These are phyloP conservation scores for Drosophila merina DNA, from an alignment of 2,888 invertebrate genomes.

Conservation along the genomic window DNA sequence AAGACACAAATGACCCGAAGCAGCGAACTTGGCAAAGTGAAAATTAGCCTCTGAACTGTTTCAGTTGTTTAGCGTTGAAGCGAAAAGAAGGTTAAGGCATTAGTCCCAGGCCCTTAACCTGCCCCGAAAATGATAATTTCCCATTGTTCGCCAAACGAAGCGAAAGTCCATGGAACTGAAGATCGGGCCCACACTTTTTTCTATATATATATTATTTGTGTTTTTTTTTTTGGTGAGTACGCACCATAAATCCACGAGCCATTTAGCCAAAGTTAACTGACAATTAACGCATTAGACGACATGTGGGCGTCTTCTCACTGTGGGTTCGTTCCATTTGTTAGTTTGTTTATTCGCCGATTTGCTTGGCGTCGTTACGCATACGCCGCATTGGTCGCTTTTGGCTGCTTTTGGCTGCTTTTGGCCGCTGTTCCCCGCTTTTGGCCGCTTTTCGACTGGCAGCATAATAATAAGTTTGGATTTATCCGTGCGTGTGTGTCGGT, in stretches of 20 bases:
- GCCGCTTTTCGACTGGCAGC: conserved; percentile 30
- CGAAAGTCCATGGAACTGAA: conserved; percentile 43
- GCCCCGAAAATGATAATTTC: conserved; percentile 36
- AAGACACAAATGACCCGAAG: conserved; percentile 65
- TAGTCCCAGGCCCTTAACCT: conserved; percentile 46
- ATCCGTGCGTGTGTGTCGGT: conserved; percentile 45
- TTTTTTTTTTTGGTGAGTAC: conserved; percentile 18
- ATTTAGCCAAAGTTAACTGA: conserved; percentile 66
- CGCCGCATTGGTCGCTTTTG: conserved; percentile 57
- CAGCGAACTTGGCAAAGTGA: conserved; percentile 72
- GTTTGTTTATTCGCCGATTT: conserved; percentile 34
- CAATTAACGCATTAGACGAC: conserved; percentile 73
- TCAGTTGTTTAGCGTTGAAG: conserved; percentile 11
- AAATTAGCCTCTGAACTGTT: conserved; percentile 67
- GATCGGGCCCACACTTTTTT: conserved; percentile 1
- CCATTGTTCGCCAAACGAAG: conserved; percentile 37
- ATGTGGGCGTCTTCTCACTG: conserved; percentile 56
- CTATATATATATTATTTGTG: neutral
- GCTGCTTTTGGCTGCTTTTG: conserved; percentile 3
- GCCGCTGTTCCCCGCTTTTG: conserved; percentile 7
- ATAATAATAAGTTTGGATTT: conserved; percentile 61
- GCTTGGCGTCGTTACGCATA: conserved; percentile 68
- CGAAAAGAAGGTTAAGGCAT: conserved; percentile 24
- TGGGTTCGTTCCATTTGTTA: conserved; percentile 25
- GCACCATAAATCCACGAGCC: conserved; percentile 61